Evolutionary conservation across 1,140 invertebrate genomes (phyloP).

Genomic region (Nautilus pompilius): DNA sequence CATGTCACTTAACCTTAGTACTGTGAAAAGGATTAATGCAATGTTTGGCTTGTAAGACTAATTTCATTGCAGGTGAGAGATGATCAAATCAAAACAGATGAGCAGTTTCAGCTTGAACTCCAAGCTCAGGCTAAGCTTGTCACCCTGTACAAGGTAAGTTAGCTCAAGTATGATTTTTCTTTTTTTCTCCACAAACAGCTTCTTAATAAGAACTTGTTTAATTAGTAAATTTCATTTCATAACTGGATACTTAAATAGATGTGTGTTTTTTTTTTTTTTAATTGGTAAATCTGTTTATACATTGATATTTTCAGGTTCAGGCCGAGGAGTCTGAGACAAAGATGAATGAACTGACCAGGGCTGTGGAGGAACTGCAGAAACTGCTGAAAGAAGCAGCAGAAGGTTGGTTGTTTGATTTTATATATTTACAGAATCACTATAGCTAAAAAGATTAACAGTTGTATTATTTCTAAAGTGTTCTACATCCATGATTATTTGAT

Average conservation of each 20-base stretch:
- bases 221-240: constrained; percentile 7
- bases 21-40: too few species aligned
- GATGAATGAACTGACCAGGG: constrained; percentile 71
- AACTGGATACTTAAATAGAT: neutral
- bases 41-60: too few species aligned
- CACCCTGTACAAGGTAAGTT: constrained; percentile 71
- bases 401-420: constrained; percentile 42
- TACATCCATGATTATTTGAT: neutral
- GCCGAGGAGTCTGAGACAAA: constrained; percentile 74
- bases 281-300: neutral
- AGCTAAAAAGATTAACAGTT: too few species aligned
- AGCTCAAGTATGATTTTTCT: neutral
- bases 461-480: neutral
- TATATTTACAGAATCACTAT: too few species aligned
- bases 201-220: neutral
- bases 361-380: constrained; percentile 75
- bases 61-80: constrained; percentile 66
- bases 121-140: constrained; percentile 79
- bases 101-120: constrained; percentile 80
- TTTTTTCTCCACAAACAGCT: neutral
- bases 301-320: constrained; percentile 55
- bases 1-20: too few species aligned
- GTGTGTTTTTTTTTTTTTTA: neutral
- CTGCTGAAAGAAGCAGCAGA: constrained; percentile 73
- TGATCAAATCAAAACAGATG: constrained; percentile 71